Conservation (phyloP, 2,888 invertebrate genomes). For the Cephus spinipes region DNA sequence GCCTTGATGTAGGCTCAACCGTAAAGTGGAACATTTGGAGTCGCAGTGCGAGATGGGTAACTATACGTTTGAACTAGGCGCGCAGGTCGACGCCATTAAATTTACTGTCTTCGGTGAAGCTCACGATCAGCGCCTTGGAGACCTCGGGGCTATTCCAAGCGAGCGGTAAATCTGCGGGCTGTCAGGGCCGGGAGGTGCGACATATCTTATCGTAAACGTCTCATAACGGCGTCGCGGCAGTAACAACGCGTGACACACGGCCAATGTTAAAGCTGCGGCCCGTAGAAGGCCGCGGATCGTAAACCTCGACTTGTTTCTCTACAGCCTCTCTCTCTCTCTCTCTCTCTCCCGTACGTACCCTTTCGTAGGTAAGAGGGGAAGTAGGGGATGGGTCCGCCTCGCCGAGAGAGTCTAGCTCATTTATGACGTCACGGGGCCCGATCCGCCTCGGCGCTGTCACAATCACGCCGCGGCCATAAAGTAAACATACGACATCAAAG, state of each 20-base stretch:
- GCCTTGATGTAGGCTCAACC: background rate
- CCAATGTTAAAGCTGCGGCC: conserved; percentile 48
- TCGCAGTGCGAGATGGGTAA: background rate
- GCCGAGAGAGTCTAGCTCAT: conserved; percentile 27
- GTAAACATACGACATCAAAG: conserved; percentile 55
- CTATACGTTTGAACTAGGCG: background rate
- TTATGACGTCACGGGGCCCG: conserved; percentile 43
- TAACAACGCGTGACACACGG: conserved; percentile 62
- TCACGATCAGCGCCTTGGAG: background rate
- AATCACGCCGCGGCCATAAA: conserved; percentile 50
- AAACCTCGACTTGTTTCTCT: conserved; percentile 42
- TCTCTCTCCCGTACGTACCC: conserved; percentile 24
- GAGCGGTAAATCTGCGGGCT: conserved; percentile 52
- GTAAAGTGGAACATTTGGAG: background rate
- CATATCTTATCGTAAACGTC: conserved; percentile 64
- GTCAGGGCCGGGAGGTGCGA: conserved; percentile 57
- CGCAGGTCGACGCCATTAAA: background rate
- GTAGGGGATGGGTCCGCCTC: background rate
- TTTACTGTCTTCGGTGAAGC: background rate
- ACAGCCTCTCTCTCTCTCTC: conserved; percentile 16
- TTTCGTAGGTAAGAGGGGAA: conserved; percentile 18
- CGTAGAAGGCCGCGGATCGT: conserved; percentile 45
- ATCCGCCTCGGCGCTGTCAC: conserved; percentile 43
- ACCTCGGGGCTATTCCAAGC: conserved; percentile 8
- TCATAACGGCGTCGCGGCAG: conserved; percentile 57